Percentiles rank a stretch among this genome's conserved stretches.
phyloP scores from a whole-genome alignment of 2,888 invertebrate genomes.

The Mesorhabditis belari region DNA sequence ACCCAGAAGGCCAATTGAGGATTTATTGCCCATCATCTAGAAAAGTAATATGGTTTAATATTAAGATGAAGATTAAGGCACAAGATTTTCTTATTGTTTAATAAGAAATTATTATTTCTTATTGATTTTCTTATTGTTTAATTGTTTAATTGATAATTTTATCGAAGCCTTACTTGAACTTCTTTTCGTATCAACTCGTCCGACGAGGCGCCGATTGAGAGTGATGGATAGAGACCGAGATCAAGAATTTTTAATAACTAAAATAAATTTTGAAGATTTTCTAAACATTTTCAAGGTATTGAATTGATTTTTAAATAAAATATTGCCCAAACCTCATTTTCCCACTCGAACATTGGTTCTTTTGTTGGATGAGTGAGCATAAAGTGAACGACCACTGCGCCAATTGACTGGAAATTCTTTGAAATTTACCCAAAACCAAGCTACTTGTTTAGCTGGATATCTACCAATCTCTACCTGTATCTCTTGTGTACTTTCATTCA shows the following conservation, averaged over 20 bases:
- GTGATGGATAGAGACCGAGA: not conserved
- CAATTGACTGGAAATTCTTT: not conserved
- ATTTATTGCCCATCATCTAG: slow-evolving; percentile 24
- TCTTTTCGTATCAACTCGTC: not conserved
- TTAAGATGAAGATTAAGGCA: no score
- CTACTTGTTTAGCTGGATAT: no score
- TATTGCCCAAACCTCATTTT: not conserved
- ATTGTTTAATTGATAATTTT: not conserved
- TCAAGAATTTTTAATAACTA: not conserved
- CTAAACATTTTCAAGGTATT: not conserved
- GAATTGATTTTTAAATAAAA: no score
- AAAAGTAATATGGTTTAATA: no score
- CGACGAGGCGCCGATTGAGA: not conserved
- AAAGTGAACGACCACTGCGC: not conserved
- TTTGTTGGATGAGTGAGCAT: not conserved
- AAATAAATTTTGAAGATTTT: not conserved
- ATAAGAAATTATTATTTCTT: no score
- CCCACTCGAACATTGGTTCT: not conserved
- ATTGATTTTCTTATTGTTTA: not conserved
- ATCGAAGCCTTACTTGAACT: not conserved
- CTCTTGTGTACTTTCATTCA: slow-evolving; percentile 8
- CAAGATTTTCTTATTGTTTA: no score
- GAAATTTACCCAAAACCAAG: no score
- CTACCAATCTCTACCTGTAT: slow-evolving; percentile 3
- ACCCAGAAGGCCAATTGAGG: slow-evolving; percentile 25